A percentile compares a stretch with the other conserved stretches of the same genome.
phyloP scores from a whole-genome alignment of 2,113 vertebrate genomes.

The Misgurnus mizolepis region DNA sequence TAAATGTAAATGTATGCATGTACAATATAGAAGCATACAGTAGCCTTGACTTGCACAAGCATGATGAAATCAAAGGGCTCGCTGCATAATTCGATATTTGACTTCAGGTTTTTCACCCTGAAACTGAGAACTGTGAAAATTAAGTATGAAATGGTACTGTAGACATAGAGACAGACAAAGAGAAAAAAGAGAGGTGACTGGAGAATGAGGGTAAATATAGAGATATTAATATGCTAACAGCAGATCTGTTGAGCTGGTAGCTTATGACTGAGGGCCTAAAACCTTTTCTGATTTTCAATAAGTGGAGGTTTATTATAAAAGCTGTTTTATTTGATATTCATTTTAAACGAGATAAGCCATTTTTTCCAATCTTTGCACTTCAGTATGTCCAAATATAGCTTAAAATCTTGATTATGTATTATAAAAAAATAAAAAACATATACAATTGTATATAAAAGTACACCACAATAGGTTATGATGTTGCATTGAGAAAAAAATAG shows the following conservation, averaged over 20 bases:
- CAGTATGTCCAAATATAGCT: too few species aligned
- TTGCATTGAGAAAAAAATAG: too few species aligned
- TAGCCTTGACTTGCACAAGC: not conserved
- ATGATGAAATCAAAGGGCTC: constrained; percentile 9
- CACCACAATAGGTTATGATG: too few species aligned
- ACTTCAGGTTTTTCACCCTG: not conserved
- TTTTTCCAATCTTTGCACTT: too few species aligned
- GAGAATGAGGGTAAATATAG: not conserved
- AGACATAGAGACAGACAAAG: not conserved
- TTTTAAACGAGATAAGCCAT: too few species aligned
- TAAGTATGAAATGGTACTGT: not conserved
- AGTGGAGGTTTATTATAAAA: too few species aligned
- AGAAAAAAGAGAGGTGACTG: not conserved
- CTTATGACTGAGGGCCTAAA: not conserved
- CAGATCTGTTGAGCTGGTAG: not conserved
- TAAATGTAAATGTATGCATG: not conserved
- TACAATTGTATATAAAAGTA: too few species aligned
- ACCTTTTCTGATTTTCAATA: too few species aligned
- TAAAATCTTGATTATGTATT: too few species aligned
- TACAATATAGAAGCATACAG: not conserved
- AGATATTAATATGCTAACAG: not conserved
- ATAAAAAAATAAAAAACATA: too few species aligned
- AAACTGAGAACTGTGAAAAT: not conserved
- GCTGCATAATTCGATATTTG: not conserved
- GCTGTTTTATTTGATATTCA: too few species aligned